Evolutionary conservation across 2,888 invertebrate species (phyloP).

Genomic region (Stomorhina lunata): DNA sequence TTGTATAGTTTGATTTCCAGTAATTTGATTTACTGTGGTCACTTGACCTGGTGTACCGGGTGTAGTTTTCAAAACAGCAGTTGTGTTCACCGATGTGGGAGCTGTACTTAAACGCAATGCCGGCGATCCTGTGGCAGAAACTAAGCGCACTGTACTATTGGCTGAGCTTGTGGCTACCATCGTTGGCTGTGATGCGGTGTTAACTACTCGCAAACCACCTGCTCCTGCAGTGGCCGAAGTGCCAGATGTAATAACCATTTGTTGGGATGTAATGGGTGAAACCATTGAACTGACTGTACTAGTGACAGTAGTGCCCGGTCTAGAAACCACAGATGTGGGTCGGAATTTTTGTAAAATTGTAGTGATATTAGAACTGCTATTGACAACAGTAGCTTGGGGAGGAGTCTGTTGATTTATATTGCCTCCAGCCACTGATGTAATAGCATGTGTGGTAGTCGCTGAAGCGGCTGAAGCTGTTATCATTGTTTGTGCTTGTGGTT

Average conservation of each 20-base stretch:
- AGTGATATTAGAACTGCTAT: constrained; percentile 66
- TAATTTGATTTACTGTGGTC: constrained; percentile 66
- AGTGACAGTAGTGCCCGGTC: constrained; percentile 66
- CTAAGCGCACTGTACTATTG: constrained; percentile 76
- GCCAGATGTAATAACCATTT: constrained; percentile 56
- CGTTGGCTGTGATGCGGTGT: constrained; percentile 61
- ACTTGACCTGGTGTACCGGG: constrained; percentile 72
- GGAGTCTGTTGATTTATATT: constrained; percentile 67
- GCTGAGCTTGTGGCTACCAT: constrained; percentile 70
- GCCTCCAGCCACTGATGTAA: constrained; percentile 56
- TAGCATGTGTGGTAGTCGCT: constrained; percentile 22
- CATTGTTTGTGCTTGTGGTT: constrained; percentile 43
- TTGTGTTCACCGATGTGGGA: constrained; percentile 71
- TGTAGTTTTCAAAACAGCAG: constrained; percentile 73
- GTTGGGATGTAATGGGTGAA: constrained; percentile 55
- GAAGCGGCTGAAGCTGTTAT: constrained; percentile 47
- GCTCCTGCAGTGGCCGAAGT: constrained; percentile 18
- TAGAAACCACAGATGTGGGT: constrained; percentile 68
- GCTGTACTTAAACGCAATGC: constrained; percentile 75
- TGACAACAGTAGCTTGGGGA: constrained; percentile 70
- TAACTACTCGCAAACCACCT: constrained; percentile 69
- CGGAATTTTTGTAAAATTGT: constrained; percentile 76
- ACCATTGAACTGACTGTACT: constrained; percentile 51
- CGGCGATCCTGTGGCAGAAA: constrained; percentile 76
- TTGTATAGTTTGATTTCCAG: constrained; percentile 62